Percentiles rank a stretch among this genome's conserved stretches.
phyloP scores from a whole-genome alignment of 2,888 invertebrate species.

The Achlya flavicornis region DNA sequence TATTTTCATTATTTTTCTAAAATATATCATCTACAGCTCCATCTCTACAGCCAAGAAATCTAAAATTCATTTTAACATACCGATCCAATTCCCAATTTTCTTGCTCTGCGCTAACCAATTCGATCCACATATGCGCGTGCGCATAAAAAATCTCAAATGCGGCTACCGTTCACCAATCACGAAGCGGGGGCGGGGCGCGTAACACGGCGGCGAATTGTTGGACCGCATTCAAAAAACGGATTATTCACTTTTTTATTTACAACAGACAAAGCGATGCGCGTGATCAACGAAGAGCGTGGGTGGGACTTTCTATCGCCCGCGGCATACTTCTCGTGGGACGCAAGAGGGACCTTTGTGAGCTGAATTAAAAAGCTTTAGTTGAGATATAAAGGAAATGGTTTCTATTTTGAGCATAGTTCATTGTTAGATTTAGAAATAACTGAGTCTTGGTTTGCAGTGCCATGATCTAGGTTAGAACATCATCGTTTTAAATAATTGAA shows the following conservation, averaged over 20 bases:
- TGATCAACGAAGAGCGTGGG: slow-evolving; percentile 63
- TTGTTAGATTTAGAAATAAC: no score
- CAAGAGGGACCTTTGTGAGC: slow-evolving; percentile 21
- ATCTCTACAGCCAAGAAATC: no score
- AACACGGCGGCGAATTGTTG: slow-evolving; percentile 72
- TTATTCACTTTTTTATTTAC: slow-evolving; percentile 57
- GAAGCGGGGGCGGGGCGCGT: slow-evolving; percentile 69
- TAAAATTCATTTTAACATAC: not conserved
- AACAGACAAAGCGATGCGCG: slow-evolving; percentile 39
- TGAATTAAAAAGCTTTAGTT: not conserved
- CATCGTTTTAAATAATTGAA: no score
- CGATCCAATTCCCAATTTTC: not conserved
- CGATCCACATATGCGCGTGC: slow-evolving; percentile 38
- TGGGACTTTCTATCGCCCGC: slow-evolving; percentile 79
- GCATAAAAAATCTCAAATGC: slow-evolving; percentile 55
- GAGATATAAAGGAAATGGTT: not conserved
- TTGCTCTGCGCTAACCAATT: slow-evolving; percentile 37
- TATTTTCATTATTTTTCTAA: no score
- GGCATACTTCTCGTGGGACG: slow-evolving; percentile 73
- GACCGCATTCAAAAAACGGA: slow-evolving; percentile 62
- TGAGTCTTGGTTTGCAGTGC: no score
- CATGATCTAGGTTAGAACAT: no score
- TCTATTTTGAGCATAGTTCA: not conserved
- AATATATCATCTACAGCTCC: no score
- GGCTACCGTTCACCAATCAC: slow-evolving; percentile 77